Conservation (phyloP, 2,797 vertebrate species). For the Hoplostethus mediterraneus region DNA sequence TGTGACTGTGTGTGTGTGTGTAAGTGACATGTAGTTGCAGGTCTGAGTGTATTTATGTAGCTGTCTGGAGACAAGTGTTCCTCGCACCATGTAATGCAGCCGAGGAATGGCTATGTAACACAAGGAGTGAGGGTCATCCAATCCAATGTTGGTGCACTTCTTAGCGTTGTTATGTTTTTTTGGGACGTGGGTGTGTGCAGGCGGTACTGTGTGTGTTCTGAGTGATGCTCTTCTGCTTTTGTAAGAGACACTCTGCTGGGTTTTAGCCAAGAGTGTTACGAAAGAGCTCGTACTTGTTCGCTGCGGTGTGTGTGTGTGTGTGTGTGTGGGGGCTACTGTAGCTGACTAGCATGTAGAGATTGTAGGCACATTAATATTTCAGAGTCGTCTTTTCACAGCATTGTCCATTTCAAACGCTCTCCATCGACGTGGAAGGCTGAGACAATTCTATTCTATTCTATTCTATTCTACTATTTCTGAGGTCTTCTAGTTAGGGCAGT, state of each 20-base stretch:
- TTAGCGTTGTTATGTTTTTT: slow-evolving; percentile 17
- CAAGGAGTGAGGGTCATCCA: slow-evolving; percentile 38
- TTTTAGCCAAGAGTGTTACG: too few relatives aligned
- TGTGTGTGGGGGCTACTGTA: background rate
- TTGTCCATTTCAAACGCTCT: background rate
- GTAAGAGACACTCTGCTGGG: background rate
- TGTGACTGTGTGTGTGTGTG: slow-evolving; percentile 1
- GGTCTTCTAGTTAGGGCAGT: background rate
- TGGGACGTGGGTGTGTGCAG: background rate
- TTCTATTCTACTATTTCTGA: background rate
- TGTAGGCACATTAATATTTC: background rate
- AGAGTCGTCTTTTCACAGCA: background rate
- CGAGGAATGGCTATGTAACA: slow-evolving; percentile 65
- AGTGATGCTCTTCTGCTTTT: background rate
- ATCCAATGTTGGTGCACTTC: slow-evolving; percentile 17
- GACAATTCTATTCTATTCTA: background rate
- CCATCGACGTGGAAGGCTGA: background rate
- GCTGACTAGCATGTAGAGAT: slow-evolving; percentile 6
- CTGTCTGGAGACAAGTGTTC: slow-evolving; percentile 48
- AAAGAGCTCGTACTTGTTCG: background rate
- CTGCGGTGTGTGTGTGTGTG: background rate
- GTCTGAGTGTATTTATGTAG: slow-evolving; percentile 57
- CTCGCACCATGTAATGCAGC: slow-evolving; percentile 56
- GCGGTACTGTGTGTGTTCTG: background rate
- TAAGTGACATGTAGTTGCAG: slow-evolving; percentile 18